Percentiles rank a stretch among this genome's conserved stretches.
Conservation (phyloP, 2,888 invertebrate genomes). For the Harpagoxenus sublaevis region DNA sequence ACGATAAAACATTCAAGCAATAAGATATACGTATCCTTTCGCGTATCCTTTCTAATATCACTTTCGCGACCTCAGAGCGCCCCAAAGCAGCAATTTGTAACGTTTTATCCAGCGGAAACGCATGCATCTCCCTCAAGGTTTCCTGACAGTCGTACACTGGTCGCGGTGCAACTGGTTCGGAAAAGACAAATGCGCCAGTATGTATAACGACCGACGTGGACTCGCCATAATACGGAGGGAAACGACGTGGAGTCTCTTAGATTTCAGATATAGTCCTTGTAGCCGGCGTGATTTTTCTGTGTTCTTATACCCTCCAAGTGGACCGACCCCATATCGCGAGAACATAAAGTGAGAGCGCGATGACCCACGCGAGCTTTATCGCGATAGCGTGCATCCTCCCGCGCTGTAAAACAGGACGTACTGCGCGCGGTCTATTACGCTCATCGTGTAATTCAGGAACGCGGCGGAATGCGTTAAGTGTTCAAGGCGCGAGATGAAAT, state of each 20-base stretch:
- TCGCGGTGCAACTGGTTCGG: slow-evolving; percentile 41
- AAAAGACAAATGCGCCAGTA: slow-evolving; percentile 51
- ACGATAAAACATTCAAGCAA: background rate
- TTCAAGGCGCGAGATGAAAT: slow-evolving; percentile 34
- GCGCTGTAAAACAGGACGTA: slow-evolving; percentile 44
- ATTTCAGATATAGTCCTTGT: slow-evolving; percentile 62
- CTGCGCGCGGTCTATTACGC: slow-evolving; percentile 36
- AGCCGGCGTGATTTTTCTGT: slow-evolving; percentile 49
- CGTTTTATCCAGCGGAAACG: slow-evolving; percentile 52
- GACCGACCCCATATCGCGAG: slow-evolving; percentile 55
- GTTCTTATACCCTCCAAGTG: slow-evolving; percentile 33
- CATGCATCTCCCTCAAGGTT: slow-evolving; percentile 50
- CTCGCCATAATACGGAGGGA: slow-evolving; percentile 40
- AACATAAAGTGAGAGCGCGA: slow-evolving; percentile 43
- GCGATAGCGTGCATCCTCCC: slow-evolving; percentile 47
- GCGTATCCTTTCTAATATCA: slow-evolving; percentile 1
- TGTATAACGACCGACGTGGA: slow-evolving; percentile 46
- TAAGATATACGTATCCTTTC: slow-evolving; percentile 9
- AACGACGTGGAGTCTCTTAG: slow-evolving; percentile 44
- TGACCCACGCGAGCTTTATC: slow-evolving; percentile 58
- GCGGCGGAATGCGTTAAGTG: slow-evolving; percentile 35
- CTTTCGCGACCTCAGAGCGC: slow-evolving; percentile 16
- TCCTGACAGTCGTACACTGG: slow-evolving; percentile 37
- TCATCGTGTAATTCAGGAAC: slow-evolving; percentile 42
- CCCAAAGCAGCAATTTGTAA: slow-evolving; percentile 44